A percentile compares a stretch with the other conserved stretches of the same genome.
These are phyloP conservation scores for Ceratosolen solmsi DNA, from an alignment of 1,140 invertebrate species.

Conservation along the genomic window DNA sequence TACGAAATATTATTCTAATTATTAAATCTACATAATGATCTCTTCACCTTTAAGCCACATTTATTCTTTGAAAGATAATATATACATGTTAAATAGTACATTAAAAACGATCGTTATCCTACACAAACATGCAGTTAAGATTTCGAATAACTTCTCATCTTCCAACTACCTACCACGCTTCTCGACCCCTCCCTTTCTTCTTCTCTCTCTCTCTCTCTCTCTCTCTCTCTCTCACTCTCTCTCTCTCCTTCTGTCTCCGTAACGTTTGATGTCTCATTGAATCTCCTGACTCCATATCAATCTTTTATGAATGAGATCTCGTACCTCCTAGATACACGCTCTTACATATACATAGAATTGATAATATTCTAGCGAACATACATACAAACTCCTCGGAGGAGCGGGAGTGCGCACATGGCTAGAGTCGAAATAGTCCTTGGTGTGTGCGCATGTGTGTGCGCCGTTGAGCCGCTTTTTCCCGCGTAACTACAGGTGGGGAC, in stretches of 20 bases:
- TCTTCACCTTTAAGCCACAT: background rate
- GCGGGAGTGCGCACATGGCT: constrained; percentile 24
- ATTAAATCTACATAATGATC: background rate
- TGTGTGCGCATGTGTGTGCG: background rate
- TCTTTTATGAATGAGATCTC: background rate
- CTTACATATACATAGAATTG: background rate
- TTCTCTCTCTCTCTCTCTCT: no score
- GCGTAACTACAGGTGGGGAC: constrained; percentile 46
- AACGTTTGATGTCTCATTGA: no score
- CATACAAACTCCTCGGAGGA: background rate
- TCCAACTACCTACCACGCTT: background rate
- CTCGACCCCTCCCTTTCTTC: background rate
- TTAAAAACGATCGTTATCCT: background rate
- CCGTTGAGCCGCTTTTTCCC: background rate
- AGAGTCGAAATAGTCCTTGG: constrained; percentile 43
- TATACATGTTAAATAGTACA: background rate
- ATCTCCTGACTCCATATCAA: no score
- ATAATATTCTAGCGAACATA: no score
- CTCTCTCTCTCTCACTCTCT: no score
- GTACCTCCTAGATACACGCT: background rate
- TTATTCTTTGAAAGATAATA: background rate
- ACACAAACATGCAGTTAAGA: background rate
- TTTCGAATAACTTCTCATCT: background rate
- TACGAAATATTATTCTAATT: background rate
- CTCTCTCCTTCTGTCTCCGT: no score